Evolutionary conservation across 2,888 invertebrate genomes (phyloP), one percentile per base, ranked within the genome.

Genomic region (Microctonus hyperodae): DNA sequence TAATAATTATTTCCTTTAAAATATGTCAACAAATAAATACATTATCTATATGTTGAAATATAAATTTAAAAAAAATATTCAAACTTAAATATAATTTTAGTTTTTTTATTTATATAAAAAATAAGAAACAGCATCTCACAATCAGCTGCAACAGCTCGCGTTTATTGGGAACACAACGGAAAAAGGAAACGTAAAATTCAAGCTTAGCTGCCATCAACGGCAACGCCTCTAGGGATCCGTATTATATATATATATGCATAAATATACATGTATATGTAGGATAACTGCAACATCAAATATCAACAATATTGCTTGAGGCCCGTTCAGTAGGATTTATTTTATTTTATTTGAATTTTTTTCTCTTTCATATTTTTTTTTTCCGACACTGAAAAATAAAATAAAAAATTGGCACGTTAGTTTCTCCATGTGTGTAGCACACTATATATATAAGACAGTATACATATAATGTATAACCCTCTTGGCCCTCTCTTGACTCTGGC

Each of bases 261-360:
- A n/a, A n/a, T n/a, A n/a, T n/a, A n/a, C n/a, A n/a, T 44, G 20
- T 58, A 56, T 58, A 59, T 31, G 62, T 65, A 63, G 64, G 63
- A 69, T 67, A 74, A 72, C 79, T 78, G 76, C 76, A 78, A 81
- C 82, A 81, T 82, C 80, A 79, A 81, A 76, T 80, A 82, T 80
- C 81, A 79, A 82, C 80, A 80, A 81, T 81, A 82, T 81, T 81
- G 80, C 80, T 65, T 51, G 51, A 58, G 40, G 44, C 74, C 67
- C 71, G 35, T 35, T 69, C 67, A 48, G n/a, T n/a, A n/a, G 64
- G 69, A 73, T 73, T 74, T 35, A 35, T 35, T 35, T 35, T 35
- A 35, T 35, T 35, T 35, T 35, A 35, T 35, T 35, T 10, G 10
- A 9, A 35, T 10, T 10, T 44, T 44, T 44, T 44, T 35, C 16